Percentiles rank a stretch among this genome's conserved stretches.
Evolutionary conservation across 2,113 vertebrate genomes (phyloP).

Genomic region (Notarius quadriscutis): DNA sequence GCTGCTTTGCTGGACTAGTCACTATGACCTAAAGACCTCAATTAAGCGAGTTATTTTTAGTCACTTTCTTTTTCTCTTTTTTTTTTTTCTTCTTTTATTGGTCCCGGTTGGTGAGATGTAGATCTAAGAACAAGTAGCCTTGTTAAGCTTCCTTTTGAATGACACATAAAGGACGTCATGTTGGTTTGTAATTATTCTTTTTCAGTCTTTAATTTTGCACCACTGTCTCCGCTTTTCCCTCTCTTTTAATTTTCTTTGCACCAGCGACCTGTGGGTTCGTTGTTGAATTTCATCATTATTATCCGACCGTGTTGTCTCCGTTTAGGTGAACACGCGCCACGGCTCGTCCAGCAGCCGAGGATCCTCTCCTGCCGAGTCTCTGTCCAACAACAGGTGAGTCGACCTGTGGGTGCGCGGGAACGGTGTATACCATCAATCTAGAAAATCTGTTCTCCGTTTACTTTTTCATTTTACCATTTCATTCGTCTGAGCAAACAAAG

Average conservation of each 20-base stretch:
- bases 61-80: conserved; percentile 30
- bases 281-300: conserved; percentile 65
- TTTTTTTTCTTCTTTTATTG: conserved; percentile 22
- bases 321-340: conserved; percentile 91
- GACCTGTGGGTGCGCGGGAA: neutral
- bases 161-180: conserved; percentile 42
- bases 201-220: neutral
- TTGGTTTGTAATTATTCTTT: conserved; percentile 44
- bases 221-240: neutral
- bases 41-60: conserved; percentile 79
- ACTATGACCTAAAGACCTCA: conserved; percentile 72
- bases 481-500: neutral
- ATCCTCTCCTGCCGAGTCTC: conserved; percentile 77
- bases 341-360: conserved; percentile 81
- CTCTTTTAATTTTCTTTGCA: conserved; percentile 3
- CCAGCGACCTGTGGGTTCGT: conserved; percentile 46
- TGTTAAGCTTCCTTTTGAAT: conserved; percentile 30
- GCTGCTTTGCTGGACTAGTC: conserved; percentile 69
- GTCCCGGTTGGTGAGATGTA: conserved; percentile 36
- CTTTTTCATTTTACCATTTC: neutral
- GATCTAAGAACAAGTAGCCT: conserved; percentile 42
- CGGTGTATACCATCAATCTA: too few species aligned
- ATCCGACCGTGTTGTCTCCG: conserved; percentile 59
- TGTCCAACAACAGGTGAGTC: conserved; percentile 93
- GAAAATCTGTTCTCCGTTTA: neutral